Conservation (phyloP, 2,888 invertebrate genomes). For the Trichopria drosophilae region DNA sequence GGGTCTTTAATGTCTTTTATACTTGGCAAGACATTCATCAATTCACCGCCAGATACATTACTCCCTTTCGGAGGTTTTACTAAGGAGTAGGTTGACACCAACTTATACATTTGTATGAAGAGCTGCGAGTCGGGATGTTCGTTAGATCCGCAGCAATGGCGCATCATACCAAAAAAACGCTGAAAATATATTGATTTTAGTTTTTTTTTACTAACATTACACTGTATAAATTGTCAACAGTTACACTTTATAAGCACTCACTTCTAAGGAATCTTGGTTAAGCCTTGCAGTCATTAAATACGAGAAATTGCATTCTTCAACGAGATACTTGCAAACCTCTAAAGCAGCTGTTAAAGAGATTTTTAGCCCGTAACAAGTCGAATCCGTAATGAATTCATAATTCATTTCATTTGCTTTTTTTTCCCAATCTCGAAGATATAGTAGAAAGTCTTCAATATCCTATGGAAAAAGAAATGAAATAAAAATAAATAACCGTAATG, state of each 20-base stretch:
- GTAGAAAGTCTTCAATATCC: conserved; percentile 17
- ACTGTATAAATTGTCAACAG: neutral
- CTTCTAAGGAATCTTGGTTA: conserved; percentile 11
- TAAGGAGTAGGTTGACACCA: no score
- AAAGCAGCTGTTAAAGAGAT: conserved; percentile 18
- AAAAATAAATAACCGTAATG: no score
- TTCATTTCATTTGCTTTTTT: conserved; percentile 1
- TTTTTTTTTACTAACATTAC: neutral
- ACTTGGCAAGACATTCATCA: neutral
- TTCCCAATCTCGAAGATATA: conserved; percentile 18
- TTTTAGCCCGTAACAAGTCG: conserved; percentile 13
- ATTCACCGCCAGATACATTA: conserved; percentile 4
- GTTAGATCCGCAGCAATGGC: conserved; percentile 11
- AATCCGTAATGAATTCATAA: conserved; percentile 15
- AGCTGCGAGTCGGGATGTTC: conserved; percentile 10
- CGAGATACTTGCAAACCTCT: conserved; percentile 18
- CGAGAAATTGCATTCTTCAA: conserved; percentile 9
- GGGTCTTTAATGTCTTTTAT: conserved; percentile 5
- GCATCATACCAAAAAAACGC: conserved; percentile 17
- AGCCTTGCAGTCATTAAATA: conserved; percentile 22
- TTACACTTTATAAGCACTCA: no score
- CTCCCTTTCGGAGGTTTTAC: conserved; percentile 12
- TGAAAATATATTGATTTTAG: no score
- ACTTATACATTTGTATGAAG: no score
- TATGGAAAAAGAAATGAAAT: conserved; percentile 2